These are phyloP conservation scores for Amphimedon queenslandica DNA, from an alignment of 37 sponge, comb jelly and placozoan genomes.

Conservation along the genomic window DNA sequence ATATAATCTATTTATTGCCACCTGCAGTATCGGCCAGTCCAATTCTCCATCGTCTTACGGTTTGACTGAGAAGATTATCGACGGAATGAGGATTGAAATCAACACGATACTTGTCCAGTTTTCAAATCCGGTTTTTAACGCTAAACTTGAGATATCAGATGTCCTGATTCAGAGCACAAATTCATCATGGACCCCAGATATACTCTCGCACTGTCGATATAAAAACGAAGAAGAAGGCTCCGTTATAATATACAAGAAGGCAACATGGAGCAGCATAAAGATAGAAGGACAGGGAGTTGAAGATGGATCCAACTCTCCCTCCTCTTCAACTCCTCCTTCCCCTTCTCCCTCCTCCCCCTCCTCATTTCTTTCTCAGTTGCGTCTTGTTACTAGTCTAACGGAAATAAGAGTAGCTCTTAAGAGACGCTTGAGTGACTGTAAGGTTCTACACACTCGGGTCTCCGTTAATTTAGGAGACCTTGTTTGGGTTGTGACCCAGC, in stretches of 20 bases:
- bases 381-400: constrained; percentile 41
- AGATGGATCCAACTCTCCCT: neutral
- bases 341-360: neutral
- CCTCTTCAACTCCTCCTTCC: neutral
- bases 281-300: constrained; percentile 40
- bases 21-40: neutral
- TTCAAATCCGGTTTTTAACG: constrained; percentile 52
- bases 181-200: constrained; percentile 30
- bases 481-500: constrained; percentile 74
- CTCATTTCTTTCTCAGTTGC: constrained; percentile 1
- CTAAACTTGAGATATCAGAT: constrained; percentile 47
- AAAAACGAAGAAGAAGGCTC: constrained; percentile 54
- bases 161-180: constrained; percentile 62
- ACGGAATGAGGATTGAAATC: constrained; percentile 80
- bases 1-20: too few species aligned
- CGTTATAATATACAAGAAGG: constrained; percentile 60
- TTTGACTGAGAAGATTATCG: constrained; percentile 71
- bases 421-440: constrained; percentile 46
- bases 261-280: constrained; percentile 47
- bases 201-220: neutral
- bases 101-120: constrained; percentile 46
- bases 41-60: constrained; percentile 72
- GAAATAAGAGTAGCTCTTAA: constrained; percentile 43
- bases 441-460: constrained; percentile 34
- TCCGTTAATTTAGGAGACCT: constrained; percentile 60